phyloP scores from a whole-genome alignment of 2,888 invertebrate genomes.

The Ectemnius continuus region DNA sequence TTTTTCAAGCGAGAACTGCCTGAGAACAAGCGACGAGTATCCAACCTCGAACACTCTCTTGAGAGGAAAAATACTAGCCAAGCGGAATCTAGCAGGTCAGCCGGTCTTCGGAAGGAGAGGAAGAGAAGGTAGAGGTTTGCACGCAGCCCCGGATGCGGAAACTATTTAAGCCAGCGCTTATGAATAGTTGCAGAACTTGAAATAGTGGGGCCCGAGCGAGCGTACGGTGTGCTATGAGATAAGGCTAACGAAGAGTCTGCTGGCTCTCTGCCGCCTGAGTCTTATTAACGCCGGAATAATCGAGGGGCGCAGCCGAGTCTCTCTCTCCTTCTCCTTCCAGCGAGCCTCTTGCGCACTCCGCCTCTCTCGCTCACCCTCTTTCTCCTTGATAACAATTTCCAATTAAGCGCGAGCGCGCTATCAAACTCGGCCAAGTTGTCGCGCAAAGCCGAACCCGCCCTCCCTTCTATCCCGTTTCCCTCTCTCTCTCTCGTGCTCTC shows the following conservation, averaged over 20 bases:
- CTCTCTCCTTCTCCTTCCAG: no score
- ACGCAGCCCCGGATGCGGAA: background rate
- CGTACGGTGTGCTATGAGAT: constrained; percentile 1
- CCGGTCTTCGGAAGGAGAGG: no score
- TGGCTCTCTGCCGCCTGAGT: background rate
- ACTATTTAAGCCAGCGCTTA: constrained; percentile 8
- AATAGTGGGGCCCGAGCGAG: background rate
- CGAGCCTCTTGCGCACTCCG: no score
- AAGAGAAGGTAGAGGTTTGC: background rate
- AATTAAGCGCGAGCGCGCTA: constrained; percentile 6
- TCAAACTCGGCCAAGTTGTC: constrained; percentile 7
- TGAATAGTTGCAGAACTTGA: constrained; percentile 9
- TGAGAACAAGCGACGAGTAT: no score
- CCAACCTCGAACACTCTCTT: constrained; percentile 15
- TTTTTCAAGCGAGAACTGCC: constrained; percentile 28
- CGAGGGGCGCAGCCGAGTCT: constrained; percentile 2
- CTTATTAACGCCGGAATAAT: constrained; percentile 5
- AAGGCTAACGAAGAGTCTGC: constrained; percentile 6
- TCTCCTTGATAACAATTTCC: constrained; percentile 5
- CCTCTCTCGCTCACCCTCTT: no score
- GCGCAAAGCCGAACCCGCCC: background rate
- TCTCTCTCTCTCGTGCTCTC: no score
- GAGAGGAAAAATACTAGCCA: background rate
- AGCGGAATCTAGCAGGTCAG: no score
- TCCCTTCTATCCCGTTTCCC: background rate